phyloP scores from a whole-genome alignment of 2,113 vertebrate species.

The Ibidorhyncha struthersii region DNA sequence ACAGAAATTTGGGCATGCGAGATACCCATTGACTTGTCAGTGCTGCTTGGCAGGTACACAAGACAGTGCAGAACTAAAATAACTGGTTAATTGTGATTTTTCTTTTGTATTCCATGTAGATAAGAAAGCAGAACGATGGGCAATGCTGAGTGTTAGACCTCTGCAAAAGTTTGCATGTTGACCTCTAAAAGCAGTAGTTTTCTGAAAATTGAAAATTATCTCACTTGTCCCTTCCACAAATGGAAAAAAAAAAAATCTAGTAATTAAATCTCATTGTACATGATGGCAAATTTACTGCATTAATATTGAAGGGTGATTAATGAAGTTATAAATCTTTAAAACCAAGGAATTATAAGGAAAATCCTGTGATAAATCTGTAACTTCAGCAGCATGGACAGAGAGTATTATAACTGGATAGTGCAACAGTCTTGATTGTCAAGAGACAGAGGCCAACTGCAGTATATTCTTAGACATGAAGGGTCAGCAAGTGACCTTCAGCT shows the following conservation, averaged over 20 bases:
- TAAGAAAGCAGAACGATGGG: background rate
- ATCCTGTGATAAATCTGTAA: constrained; percentile 14
- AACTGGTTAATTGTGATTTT: background rate
- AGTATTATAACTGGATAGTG: background rate
- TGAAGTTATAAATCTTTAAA: constrained; percentile 37
- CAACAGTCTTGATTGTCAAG: background rate
- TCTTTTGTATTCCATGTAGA: background rate
- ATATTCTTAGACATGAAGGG: background rate
- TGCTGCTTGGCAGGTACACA: background rate
- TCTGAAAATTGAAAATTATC: background rate
- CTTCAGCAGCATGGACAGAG: background rate
- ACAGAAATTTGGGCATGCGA: background rate
- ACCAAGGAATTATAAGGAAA: constrained; percentile 6
- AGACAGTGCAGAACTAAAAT: background rate
- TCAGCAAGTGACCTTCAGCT: constrained; percentile 37
- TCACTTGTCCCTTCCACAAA: background rate
- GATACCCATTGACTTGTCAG: background rate
- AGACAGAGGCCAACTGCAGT: background rate
- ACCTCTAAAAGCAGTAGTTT: background rate
- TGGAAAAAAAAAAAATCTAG: background rate
- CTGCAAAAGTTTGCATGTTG: background rate
- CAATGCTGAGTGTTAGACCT: background rate
- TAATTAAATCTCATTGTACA: background rate
- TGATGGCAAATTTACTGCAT: background rate
- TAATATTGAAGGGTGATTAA: constrained; percentile 27